Conservation (phyloP, 2,113 vertebrate genomes). For the Seriola aureovittata region DNA sequence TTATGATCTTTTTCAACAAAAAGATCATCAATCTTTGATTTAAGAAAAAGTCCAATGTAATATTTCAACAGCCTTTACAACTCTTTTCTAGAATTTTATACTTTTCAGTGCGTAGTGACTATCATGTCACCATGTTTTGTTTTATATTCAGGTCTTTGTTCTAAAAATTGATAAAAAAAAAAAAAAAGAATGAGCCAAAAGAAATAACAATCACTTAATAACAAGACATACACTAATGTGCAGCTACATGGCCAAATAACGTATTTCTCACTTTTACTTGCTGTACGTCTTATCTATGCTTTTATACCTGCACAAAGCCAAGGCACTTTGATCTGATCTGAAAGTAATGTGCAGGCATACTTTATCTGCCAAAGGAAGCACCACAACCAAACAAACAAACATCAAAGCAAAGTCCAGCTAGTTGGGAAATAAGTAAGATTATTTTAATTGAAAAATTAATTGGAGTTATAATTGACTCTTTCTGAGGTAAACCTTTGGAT, state of each 20-base stretch:
- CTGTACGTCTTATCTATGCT: constrained; percentile 51
- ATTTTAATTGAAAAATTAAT: constrained; percentile 74
- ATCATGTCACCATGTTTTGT: not conserved
- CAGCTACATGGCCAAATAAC: not conserved
- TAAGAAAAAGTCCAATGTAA: constrained; percentile 23
- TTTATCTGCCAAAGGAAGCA: constrained; percentile 52
- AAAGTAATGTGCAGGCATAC: constrained; percentile 41
- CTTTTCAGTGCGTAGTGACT: constrained; percentile 16
- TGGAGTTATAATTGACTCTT: constrained; percentile 57
- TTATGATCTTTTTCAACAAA: not conserved
- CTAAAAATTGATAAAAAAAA: constrained; percentile 17
- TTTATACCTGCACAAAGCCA: constrained; percentile 56
- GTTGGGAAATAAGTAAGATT: constrained; percentile 58
- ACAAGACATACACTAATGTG: constrained; percentile 18
- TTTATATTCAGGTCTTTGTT: constrained; percentile 26
- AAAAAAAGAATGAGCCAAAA: not conserved
- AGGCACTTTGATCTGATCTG: constrained; percentile 60
- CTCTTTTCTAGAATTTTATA: not conserved
- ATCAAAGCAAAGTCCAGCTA: constrained; percentile 49
- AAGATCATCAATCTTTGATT: constrained; percentile 52
- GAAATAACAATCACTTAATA: constrained; percentile 5
- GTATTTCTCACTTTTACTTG: constrained; percentile 36
- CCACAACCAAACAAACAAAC: constrained; percentile 51
- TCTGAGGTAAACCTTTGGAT: constrained; percentile 58
- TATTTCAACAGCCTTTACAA: constrained; percentile 17